Evolutionary conservation across 2,797 vertebrate species (phyloP).

Genomic region (Cynodonichthys magdalenae): DNA sequence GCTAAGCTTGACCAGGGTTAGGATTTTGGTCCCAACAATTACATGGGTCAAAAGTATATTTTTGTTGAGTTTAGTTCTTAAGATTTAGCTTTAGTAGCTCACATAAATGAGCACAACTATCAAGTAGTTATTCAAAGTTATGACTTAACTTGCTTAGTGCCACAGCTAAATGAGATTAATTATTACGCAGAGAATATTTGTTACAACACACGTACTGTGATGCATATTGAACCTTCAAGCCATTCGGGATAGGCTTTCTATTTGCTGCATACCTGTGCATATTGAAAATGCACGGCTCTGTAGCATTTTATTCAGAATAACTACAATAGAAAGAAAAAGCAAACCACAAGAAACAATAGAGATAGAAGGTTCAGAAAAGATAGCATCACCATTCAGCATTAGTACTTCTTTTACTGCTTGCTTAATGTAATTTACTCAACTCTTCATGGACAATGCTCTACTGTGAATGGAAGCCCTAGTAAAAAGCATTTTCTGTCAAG

Average conservation of each 20-base stretch:
- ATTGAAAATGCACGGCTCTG: not conserved
- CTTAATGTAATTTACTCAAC: slow-evolving; percentile 26
- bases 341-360: not conserved
- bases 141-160: too few relatives aligned
- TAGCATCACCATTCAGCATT: not conserved
- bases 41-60: not conserved
- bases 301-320: not conserved
- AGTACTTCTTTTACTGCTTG: slow-evolving; percentile 7
- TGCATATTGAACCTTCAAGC: not conserved
- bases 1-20: too few relatives aligned
- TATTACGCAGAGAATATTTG: too few relatives aligned
- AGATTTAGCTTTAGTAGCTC: not conserved
- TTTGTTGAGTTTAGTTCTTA: not conserved
- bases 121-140: too few relatives aligned
- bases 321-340: not conserved
- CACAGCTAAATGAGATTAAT: not conserved
- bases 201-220: too few relatives aligned
- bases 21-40: not conserved
- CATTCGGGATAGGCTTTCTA: too few relatives aligned
- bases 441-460: slow-evolving; percentile 25
- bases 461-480: slow-evolving; percentile 35
- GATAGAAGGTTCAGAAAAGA: not conserved
- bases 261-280: not conserved
- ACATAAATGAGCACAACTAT: not conserved
- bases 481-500: slow-evolving; percentile 30